Percentiles rank a stretch among this genome's conserved stretches.
Evolutionary conservation across 2,888 invertebrate genomes (phyloP).

Genomic region (Tanypteryx hageni): DNA sequence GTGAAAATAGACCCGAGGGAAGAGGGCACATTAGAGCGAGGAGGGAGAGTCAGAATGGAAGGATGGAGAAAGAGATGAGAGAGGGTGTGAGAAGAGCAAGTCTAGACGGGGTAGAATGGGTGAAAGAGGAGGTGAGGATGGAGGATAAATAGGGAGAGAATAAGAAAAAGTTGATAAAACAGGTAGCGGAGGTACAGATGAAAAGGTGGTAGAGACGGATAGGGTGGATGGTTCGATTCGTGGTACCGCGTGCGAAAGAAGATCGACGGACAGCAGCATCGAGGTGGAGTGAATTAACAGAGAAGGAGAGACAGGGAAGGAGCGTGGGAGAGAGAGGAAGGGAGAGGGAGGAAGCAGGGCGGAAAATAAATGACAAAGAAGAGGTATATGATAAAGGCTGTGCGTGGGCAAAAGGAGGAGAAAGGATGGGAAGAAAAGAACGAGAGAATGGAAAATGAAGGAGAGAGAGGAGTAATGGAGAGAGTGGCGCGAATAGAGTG

Average conservation of each 20-base stretch:
- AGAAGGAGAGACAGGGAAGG: neutral
- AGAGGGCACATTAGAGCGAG: neutral
- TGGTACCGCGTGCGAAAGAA: neutral
- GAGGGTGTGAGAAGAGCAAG: neutral
- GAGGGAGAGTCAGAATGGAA: neutral
- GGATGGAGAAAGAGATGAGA: neutral
- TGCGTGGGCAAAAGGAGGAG: neutral
- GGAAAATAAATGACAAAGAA: too few species aligned
- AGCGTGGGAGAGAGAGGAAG: neutral
- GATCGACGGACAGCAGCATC: slow-evolving; percentile 8
- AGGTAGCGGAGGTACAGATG: too few species aligned
- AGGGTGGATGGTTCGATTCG: neutral
- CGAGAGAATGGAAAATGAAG: neutral
- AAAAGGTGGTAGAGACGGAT: too few species aligned
- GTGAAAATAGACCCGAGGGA: neutral
- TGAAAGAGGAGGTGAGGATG: too few species aligned
- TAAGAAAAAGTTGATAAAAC: too few species aligned
- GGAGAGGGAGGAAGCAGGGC: too few species aligned
- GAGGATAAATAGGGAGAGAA: too few species aligned
- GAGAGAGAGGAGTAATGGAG: neutral
- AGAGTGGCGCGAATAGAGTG: neutral
- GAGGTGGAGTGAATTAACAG: neutral
- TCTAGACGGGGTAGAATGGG: neutral
- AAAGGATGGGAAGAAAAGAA: neutral
- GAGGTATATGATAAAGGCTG: too few species aligned